phyloP scores from a whole-genome alignment of 2,888 invertebrate species.

The Congeria kusceri region DNA sequence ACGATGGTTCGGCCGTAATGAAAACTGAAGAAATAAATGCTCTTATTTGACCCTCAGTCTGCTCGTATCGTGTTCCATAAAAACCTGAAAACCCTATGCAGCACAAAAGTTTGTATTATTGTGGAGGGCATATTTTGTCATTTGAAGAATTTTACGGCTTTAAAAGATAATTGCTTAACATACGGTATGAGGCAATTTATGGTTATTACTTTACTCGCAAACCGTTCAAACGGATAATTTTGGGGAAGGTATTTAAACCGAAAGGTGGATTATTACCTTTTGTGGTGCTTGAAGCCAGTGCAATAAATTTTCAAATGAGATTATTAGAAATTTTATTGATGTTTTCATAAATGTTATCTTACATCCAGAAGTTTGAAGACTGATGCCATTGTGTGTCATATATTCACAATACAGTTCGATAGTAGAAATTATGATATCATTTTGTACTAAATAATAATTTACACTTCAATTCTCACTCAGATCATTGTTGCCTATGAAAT shows the following conservation, averaged over 20 bases:
- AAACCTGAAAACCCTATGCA: constrained; percentile 21
- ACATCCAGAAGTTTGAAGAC: too few relatives aligned
- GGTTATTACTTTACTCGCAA: neutral
- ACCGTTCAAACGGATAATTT: neutral
- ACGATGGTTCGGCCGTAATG: constrained; percentile 3
- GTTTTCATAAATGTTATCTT: too few relatives aligned
- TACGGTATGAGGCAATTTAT: constrained; percentile 2
- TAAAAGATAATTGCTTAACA: constrained; percentile 1
- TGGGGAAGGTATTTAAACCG: too few relatives aligned
- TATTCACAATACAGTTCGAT: too few relatives aligned
- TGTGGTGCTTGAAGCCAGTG: too few relatives aligned
- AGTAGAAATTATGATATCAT: too few relatives aligned
- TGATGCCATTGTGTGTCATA: too few relatives aligned
- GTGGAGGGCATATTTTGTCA: constrained; percentile 24
- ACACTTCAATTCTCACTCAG: too few relatives aligned
- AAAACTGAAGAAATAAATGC: constrained; percentile 23
- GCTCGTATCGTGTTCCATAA: constrained; percentile 38
- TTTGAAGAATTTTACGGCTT: constrained; percentile 21
- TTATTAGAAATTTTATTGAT: too few relatives aligned
- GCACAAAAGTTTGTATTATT: constrained; percentile 48
- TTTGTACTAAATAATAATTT: too few relatives aligned
- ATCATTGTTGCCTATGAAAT: neutral
- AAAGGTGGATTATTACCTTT: too few relatives aligned
- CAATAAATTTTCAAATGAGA: too few relatives aligned
- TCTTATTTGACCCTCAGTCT: constrained; percentile 36